Base-by-base conservation (phyloP, 1,140 invertebrate species). In the Anoplolepis gracilipes region DNA sequence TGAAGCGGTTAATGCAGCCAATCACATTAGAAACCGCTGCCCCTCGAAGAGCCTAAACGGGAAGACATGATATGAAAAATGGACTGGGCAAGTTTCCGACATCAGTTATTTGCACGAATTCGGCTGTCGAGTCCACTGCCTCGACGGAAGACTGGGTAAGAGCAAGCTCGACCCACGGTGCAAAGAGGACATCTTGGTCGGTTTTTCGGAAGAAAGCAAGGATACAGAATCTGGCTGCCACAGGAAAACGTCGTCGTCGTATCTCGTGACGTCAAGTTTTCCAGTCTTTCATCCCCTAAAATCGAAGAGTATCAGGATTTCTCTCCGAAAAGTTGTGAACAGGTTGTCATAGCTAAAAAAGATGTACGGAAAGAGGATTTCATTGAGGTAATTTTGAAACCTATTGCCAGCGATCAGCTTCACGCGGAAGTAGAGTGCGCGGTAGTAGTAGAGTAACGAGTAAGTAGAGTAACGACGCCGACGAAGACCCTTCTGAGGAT, bases 41-140 rank as follows among this genome's bases (percentile, higher is more conserved):
- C 72, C 64, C 2, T 61, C 84, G 4, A 70, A 42, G 3, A 39
- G 30, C 5, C 7, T 84, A 1, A 73, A 84, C 69, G 90, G 89
- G 4, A 91, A n/a, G 8, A 87, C 70, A 5, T 53, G 75, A 0
- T 92, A 90, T 28, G 59, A 87, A 25, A 77, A 53, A 16, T 39
- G n/a, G n/a, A 59, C 25, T 3, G 78, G 53, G 7, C 0, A 53
- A 53, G 57, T 57, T 36, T 67, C 64, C 49, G 25, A 81, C 53
- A 30, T 92, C 10, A 64, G 55, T 13, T 77, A 91, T 69, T 69
- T 93, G 28, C 73, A 87, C 67, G 90, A 86, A 16, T 93, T 93
- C 87, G 61, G 92, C 57, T 72, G 6, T 59, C 57, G 65, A 53
- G 92, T 90, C 10, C 87, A 87, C 39, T 88, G 88, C 6, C 61